Conservation (phyloP, 2,888 invertebrate species). For the Plagodis dolabraria region DNA sequence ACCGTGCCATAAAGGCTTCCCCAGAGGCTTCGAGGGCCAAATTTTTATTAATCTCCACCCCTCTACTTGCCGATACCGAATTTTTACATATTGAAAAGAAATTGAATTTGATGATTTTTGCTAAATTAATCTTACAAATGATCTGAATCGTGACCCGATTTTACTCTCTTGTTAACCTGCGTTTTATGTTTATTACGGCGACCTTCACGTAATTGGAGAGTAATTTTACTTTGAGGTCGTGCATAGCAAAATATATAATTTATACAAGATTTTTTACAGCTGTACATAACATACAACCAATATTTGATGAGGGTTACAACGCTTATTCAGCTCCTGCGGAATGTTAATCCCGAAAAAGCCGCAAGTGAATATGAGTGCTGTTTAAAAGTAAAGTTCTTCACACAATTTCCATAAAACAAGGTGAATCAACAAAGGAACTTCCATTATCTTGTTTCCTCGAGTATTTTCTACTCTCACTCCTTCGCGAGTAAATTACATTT, state of each 20-base stretch:
- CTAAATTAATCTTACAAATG: slow-evolving; percentile 41
- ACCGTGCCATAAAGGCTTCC: slow-evolving; percentile 76
- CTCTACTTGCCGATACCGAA: slow-evolving; percentile 59
- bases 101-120: slow-evolving; percentile 62
- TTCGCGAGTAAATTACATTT: slow-evolving; percentile 55
- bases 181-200: slow-evolving; percentile 34
- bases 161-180: slow-evolving; percentile 30
- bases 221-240: slow-evolving; percentile 21
- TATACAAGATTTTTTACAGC: slow-evolving; percentile 1
- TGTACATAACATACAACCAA: not conserved
- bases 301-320: slow-evolving; percentile 4
- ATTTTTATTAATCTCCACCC: slow-evolving; percentile 78
- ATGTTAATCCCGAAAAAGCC: slow-evolving; percentile 24
- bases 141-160: slow-evolving; percentile 33
- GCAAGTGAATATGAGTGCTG: slow-evolving; percentile 35
- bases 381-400: slow-evolving; percentile 41
- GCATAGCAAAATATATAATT: slow-evolving; percentile 9
- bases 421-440: slow-evolving; percentile 53
- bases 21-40: slow-evolving; percentile 66
- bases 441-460: slow-evolving; percentile 61
- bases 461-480: slow-evolving; percentile 53
- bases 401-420: slow-evolving; percentile 56
- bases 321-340: slow-evolving; percentile 16
- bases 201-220: slow-evolving; percentile 30
- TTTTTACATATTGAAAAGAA: slow-evolving; percentile 69